Evolutionary conservation across 2,113 vertebrate genomes (phyloP), one percentile per base, ranked within the genome.

Genomic region (Sus scrofa): DNA sequence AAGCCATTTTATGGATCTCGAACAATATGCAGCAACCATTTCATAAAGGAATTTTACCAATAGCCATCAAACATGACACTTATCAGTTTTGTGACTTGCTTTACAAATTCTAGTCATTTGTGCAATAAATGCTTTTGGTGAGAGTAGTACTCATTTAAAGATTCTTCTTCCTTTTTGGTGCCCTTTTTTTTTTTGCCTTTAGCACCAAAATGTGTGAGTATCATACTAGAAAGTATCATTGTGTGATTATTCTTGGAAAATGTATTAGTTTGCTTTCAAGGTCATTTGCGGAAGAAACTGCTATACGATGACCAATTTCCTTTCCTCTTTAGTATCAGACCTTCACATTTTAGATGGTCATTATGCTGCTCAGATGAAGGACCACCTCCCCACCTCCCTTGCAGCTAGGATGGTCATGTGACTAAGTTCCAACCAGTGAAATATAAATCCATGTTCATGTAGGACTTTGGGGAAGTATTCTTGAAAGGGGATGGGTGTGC

Each of bases 21-120:
- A n/a, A 20, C 19, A 22, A 34, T 26, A n/a, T 14, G 83, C 63
- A 86, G 4, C n/a, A 91, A 32, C 2, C 22, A 79, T 26, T 37
- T 86, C 56, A 84, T 81, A 62, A 73, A 67, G 8, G 32, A 87
- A 44, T 73, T 89, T 77, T 50, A 83, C 27, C 24, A 83, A 6
- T 73, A 78, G 62, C 1, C 24, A 18, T 67, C 68, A 67, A 34
- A 81, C 5, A 37, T 56, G 8, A 56, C 83, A 68, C 62, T 74
- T 68, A 70, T 67, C 71, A 68, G 86, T 24, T 78, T 52, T 67
- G 27, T 89, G 30, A 88, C 27, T 26, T n/a, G 63, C 60, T 73
- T 95, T 83, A 62, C 0, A 92, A 92, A 67, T 74, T 82, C 30
- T 73, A 86, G 16, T 73, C 75, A 87, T 84, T 63, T 95, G n/a